Evolutionary conservation across 2,113 vertebrate species (phyloP).

Genomic region (Planiliza haematocheilus): DNA sequence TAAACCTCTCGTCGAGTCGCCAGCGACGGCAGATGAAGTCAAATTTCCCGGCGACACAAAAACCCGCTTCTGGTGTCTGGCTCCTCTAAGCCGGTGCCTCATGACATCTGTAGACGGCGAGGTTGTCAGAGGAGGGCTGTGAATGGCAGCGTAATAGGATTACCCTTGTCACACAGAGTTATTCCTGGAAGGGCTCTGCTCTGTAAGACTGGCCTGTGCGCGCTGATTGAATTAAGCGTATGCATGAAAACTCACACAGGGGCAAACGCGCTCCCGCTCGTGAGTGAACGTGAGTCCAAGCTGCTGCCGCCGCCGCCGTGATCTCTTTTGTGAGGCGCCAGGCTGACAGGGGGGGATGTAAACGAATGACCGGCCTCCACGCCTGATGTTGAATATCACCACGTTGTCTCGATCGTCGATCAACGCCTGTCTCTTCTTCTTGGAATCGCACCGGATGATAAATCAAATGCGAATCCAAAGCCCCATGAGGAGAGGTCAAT

Average conservation of each 20-base stretch:
- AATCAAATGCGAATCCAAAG: conserved; percentile 33
- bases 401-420: conserved; percentile 20
- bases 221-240: conserved; percentile 30
- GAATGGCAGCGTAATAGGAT: conserved; percentile 42
- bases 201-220: not conserved
- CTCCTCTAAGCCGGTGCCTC: conserved; percentile 9
- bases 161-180: conserved; percentile 24
- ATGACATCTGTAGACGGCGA: conserved; percentile 26
- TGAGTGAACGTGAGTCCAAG: too few species aligned
- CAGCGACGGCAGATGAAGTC: not conserved
- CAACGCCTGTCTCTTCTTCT: conserved; percentile 40
- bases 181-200: conserved; percentile 24
- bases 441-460: too few species aligned
- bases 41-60: not conserved
- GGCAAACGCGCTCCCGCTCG: not conserved
- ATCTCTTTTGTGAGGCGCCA: too few species aligned
- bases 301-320: too few species aligned
- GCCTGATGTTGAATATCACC: too few species aligned
- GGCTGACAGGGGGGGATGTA: conserved; percentile 9
- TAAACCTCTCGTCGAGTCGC: conserved; percentile 25
- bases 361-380: too few species aligned
- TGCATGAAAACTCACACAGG: too few species aligned
- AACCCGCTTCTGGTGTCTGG: not conserved
- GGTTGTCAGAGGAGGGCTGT: conserved; percentile 10
- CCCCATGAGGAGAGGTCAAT: conserved; percentile 32